Base-by-base conservation (phyloP, 1,140 invertebrate genomes). In the Mercenaria mercenaria region DNA sequence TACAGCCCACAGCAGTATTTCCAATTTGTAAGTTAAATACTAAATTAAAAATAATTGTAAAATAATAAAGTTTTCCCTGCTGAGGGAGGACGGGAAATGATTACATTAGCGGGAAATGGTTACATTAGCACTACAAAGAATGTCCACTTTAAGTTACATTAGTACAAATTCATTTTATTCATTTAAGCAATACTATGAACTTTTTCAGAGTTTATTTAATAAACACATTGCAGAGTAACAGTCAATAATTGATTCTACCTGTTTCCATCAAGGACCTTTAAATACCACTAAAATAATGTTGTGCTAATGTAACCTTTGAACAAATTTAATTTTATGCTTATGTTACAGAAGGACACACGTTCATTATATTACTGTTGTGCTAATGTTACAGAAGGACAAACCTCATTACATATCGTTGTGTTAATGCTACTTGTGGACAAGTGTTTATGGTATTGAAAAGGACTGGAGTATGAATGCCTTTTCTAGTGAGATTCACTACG, bases 181-280 rank as follows among this genome's bases (percentile, higher is more conserved):
- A 56, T 56, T 56, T 56, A 56, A 56, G 52, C 52, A 56, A 56
- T 56, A 56, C 52, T 56, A 56, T 56, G 52, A 56, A 56, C 52
- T 56, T 56, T 11, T 56, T 56, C 52, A 56, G 23, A 56, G 20
- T 56, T 11, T 56, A 56, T 56, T 56, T 56, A 56, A 56, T 56
- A 56, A 23, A 56, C 52, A 56, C 10, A 23, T 56, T 6, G 52
- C 52, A 56, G 20, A 6, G 20, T n/a, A 20, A 56, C 52, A 56
- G 6, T 56, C 52, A 56, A 56, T 56, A 56, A 56, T 56, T 56
- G 52, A 56, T 56, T 56, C 52, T 56, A 20, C 52, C 52, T 11
- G 8, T 56, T 56, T 20, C 52, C 3, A 56, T n/a, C 23, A 20
- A 15, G 52, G 6, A 56, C 20, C 52, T 56, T 56, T 56, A 56